A percentile compares a stretch with the other conserved stretches of the same genome.
Conservation (phyloP, 2,888 invertebrate genomes). For the Meta bourneti region DNA sequence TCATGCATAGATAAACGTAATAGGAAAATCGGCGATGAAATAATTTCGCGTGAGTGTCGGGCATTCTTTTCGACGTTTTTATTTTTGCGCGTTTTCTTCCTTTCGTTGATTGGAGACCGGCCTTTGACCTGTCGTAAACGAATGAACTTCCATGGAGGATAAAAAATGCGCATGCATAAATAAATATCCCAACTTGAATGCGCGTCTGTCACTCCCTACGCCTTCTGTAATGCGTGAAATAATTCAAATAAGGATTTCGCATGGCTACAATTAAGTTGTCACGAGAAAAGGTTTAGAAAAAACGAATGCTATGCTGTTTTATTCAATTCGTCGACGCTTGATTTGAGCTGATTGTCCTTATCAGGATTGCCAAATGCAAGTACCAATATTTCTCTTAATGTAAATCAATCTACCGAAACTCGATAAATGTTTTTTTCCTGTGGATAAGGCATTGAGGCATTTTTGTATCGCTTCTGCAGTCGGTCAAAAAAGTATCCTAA, state of each 20-base stretch:
- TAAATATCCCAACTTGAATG: slow-evolving; percentile 9
- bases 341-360: no score
- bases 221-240: slow-evolving; percentile 24
- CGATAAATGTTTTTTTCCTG: no score
- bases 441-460: no score
- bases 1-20: background rate
- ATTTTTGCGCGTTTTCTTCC: background rate
- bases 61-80: slow-evolving; percentile 18
- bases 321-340: no score
- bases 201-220: slow-evolving; percentile 23
- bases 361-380: no score
- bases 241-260: slow-evolving; percentile 24
- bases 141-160: background rate
- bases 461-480: no score
- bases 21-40: background rate
- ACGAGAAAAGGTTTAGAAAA: background rate
- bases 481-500: no score
- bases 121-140: slow-evolving; percentile 30
- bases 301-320: no score
- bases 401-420: no score
- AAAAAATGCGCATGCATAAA: slow-evolving; percentile 44
- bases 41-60: slow-evolving; percentile 1
- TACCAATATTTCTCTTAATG: no score
- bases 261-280: slow-evolving; percentile 39
- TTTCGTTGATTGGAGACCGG: slow-evolving; percentile 25